phyloP scores from a whole-genome alignment of 1,140 invertebrate genomes.

The Tetramorium alpestre region DNA sequence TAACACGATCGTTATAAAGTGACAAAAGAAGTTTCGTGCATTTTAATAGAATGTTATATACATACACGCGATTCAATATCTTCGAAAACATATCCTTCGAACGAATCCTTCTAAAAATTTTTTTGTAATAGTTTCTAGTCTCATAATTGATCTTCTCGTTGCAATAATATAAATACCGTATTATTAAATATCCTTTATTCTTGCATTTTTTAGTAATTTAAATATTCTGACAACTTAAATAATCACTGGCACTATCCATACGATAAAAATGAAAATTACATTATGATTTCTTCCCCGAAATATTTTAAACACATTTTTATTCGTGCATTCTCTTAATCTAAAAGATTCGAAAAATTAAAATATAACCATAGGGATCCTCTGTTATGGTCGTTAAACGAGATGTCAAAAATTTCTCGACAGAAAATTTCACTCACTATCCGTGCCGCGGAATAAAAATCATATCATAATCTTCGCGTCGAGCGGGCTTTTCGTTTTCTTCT shows the following conservation, averaged over 20 bases:
- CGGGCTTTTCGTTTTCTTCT: not conserved
- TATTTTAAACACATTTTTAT: not conserved
- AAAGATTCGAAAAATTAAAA: not conserved
- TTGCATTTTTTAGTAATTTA: not conserved
- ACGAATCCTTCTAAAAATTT: not conserved
- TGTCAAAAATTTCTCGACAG: not conserved
- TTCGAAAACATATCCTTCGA: not conserved
- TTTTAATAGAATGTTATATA: not conserved
- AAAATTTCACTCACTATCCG: not conserved
- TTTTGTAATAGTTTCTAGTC: not conserved
- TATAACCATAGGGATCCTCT: not conserved
- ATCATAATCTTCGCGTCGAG: slow-evolving; percentile 31
- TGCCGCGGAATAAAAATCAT: slow-evolving; percentile 15
- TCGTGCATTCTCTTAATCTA: not conserved
- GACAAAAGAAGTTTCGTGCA: not conserved
- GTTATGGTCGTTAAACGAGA: not conserved
- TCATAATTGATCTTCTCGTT: not conserved
- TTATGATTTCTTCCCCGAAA: not conserved
- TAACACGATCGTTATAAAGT: slow-evolving; percentile 3
- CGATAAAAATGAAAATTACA: not conserved
- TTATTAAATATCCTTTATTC: not conserved
- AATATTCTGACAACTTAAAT: not conserved
- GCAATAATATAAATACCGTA: not conserved
- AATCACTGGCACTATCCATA: not conserved
- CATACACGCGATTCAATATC: not conserved